These are phyloP conservation scores for Platalea minor DNA, from an alignment of 2,797 vertebrate genomes.

Conservation along the genomic window DNA sequence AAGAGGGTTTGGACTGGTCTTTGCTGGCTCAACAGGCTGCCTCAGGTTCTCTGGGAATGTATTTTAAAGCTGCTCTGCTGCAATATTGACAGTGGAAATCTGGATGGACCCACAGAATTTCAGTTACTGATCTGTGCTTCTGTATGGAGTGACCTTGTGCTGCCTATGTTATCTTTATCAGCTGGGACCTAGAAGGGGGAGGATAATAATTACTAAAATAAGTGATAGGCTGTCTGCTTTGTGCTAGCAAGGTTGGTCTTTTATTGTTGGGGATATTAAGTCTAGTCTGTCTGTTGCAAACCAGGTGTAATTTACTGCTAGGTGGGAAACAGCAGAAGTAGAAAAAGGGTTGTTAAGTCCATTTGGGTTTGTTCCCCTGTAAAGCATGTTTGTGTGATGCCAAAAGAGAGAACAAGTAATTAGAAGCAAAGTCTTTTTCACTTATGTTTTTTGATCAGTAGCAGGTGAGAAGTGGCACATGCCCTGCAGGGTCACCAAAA, in stretches of 20 bases:
- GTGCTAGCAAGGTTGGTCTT: not conserved
- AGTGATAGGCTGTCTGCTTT: not conserved
- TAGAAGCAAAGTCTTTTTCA: not conserved
- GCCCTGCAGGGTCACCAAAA: not conserved
- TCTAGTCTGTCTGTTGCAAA: not conserved
- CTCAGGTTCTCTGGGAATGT: not conserved
- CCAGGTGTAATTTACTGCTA: not conserved
- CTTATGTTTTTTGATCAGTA: not conserved
- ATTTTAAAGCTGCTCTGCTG: not conserved
- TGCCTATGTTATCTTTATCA: not conserved
- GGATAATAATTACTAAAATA: not conserved
- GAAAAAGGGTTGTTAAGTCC: not conserved
- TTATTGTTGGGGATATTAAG: not conserved
- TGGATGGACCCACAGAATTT: not conserved
- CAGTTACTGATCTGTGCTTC: not conserved
- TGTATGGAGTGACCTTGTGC: not conserved
- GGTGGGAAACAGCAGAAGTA: not conserved
- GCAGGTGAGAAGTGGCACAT: not conserved
- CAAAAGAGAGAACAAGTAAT: not conserved
- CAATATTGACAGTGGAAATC: not conserved
- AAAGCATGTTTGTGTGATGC: not conserved
- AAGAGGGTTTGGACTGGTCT: not conserved
- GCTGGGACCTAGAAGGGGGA: not conserved
- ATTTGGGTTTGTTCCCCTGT: not conserved
- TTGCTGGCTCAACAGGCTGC: not conserved